Evolutionary conservation across 2,113 vertebrate genomes (phyloP).

Genomic region (Scytalopus superciliaris): DNA sequence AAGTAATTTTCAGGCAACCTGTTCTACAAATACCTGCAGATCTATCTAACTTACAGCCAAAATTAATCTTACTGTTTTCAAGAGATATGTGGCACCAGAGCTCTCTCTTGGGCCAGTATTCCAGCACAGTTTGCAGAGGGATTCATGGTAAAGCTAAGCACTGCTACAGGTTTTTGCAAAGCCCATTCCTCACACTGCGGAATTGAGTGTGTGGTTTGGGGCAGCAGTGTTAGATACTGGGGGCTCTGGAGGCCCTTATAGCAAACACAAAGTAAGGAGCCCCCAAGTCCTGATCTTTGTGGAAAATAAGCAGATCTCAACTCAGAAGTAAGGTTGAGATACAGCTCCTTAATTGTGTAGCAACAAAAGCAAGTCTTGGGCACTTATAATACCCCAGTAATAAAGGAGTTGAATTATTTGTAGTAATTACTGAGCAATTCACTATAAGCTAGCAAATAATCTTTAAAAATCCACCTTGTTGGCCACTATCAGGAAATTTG

Average conservation of each 20-base stretch:
- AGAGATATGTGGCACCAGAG: background rate
- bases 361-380: background rate
- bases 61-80: background rate
- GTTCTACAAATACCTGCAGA: background rate
- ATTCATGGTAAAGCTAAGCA: background rate
- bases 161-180: background rate
- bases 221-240: background rate
- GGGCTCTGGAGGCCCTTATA: background rate
- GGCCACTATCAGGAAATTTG: background rate
- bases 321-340: background rate
- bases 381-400: background rate
- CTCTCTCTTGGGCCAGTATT: background rate
- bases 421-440: background rate
- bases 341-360: background rate
- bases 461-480: background rate
- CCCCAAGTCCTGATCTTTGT: background rate
- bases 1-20: background rate
- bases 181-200: background rate
- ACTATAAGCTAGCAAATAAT: background rate
- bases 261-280: background rate
- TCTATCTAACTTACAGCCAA: background rate
- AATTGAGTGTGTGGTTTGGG: background rate
- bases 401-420: background rate
- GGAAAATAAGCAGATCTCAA: background rate
- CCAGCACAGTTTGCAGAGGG: background rate